phyloP scores from a whole-genome alignment of 2,797 vertebrate genomes.

The Pseudochirops cupreus region DNA sequence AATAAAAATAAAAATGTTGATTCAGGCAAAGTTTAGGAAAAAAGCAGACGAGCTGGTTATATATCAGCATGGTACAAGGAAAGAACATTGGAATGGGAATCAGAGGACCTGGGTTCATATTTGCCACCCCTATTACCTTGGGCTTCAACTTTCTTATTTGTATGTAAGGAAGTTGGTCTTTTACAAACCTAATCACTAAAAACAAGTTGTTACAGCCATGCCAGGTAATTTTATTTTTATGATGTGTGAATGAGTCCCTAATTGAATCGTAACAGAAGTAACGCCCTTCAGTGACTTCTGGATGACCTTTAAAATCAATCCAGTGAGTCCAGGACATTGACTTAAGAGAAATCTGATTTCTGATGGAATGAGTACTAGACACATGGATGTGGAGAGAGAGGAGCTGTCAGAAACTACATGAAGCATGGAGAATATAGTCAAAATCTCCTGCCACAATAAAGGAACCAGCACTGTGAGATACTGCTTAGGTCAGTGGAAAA shows the following conservation, averaged over 20 bases:
- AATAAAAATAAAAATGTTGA: too few species aligned
- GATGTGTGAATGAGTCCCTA: not conserved
- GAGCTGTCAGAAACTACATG: not conserved
- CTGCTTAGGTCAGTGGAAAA: not conserved
- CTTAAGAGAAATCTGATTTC: not conserved
- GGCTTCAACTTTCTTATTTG: not conserved
- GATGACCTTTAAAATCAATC: not conserved
- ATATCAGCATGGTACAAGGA: not conserved
- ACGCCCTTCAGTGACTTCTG: not conserved
- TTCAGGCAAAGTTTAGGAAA: not conserved
- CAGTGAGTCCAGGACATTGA: not conserved
- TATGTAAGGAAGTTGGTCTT: not conserved
- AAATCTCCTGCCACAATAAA: not conserved
- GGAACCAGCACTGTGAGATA: not conserved
- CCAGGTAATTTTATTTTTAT: not conserved
- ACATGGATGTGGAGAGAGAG: not conserved
- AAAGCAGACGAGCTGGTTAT: too few species aligned
- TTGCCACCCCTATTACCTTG: not conserved
- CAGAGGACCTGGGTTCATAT: not conserved
- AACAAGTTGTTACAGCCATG: not conserved
- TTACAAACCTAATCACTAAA: not conserved
- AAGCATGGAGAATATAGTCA: not conserved
- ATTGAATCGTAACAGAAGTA: not conserved
- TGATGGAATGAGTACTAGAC: not conserved
- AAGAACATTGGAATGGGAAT: not conserved